A percentile compares a stretch with the other conserved stretches of the same genome.
phyloP scores from a whole-genome alignment of 1,140 invertebrate genomes.

The Panonychus citri region DNA sequence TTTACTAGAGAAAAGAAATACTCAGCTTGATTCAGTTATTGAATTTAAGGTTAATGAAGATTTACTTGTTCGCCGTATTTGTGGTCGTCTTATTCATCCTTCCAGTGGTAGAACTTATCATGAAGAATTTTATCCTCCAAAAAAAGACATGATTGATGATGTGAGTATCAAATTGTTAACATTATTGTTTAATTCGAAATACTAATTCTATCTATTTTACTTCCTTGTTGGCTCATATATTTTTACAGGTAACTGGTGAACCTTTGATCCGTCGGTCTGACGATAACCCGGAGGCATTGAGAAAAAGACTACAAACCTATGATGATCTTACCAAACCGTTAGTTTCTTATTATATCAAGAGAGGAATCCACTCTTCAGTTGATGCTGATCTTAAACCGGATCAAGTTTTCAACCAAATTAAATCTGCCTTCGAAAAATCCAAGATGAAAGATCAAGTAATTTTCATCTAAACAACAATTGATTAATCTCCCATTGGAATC shows the following conservation, averaged over 20 bases:
- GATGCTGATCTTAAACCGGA: slow-evolving; percentile 25
- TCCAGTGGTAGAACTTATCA: slow-evolving; percentile 83
- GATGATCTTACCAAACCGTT: slow-evolving; percentile 68
- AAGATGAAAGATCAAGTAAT: slow-evolving; percentile 24
- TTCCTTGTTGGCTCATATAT: neutral
- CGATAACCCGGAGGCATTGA: slow-evolving; percentile 70
- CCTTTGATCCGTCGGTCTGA: slow-evolving; percentile 60
- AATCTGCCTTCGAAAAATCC: slow-evolving; percentile 20
- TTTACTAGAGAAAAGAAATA: slow-evolving; percentile 54
- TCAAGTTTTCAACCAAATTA: slow-evolving; percentile 24
- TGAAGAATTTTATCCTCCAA: slow-evolving; percentile 86
- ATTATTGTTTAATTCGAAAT: slow-evolving; percentile 21
- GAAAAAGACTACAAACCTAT: slow-evolving; percentile 61
- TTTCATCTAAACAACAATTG: slow-evolving; percentile 15
- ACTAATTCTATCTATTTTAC: neutral
- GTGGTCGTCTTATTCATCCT: slow-evolving; percentile 70
- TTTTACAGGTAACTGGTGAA: slow-evolving; percentile 62
- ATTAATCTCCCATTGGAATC: too few relatives aligned
- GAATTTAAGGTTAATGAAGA: slow-evolving; percentile 84
- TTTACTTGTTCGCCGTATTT: slow-evolving; percentile 72
- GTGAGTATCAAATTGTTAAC: slow-evolving; percentile 12
- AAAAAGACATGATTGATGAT: slow-evolving; percentile 77
- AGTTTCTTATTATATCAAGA: slow-evolving; percentile 54
- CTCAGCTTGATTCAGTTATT: slow-evolving; percentile 64
- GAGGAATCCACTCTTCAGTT: slow-evolving; percentile 23